A percentile compares a stretch with the other conserved stretches of the same genome.
Evolutionary conservation across 2,888 invertebrate genomes (phyloP).

Genomic region (Nezara viridula): DNA sequence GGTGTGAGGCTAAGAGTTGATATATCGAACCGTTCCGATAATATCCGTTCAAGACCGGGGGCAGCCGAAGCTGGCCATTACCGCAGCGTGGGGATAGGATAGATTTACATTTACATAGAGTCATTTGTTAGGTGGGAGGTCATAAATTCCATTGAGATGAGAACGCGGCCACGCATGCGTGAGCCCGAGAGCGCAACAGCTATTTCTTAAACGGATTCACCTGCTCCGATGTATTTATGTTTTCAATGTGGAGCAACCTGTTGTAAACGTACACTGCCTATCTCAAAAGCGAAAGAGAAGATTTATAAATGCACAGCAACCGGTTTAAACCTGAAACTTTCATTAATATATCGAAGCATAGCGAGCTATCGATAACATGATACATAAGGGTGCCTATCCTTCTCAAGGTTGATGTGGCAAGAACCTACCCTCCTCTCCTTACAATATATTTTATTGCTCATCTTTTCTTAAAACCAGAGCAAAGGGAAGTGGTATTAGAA

Average conservation of each 20-base stretch:
- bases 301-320: not conserved
- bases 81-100: not conserved
- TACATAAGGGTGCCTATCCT: too few relatives aligned
- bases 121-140: not conserved
- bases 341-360: too few relatives aligned
- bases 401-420: too few relatives aligned
- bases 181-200: slow-evolving; percentile 7
- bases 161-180: slow-evolving; percentile 44
- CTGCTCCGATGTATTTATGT: not conserved
- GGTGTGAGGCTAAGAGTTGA: not conserved
- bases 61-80: not conserved
- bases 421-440: too few relatives aligned
- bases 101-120: slow-evolving; percentile 40
- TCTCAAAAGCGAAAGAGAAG: not conserved
- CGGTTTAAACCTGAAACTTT: not conserved
- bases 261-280: not conserved
- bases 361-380: not conserved
- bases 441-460: too few relatives aligned
- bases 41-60: not conserved
- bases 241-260: not conserved
- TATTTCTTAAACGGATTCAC: slow-evolving; percentile 36
- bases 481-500: too few relatives aligned
- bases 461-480: too few relatives aligned
- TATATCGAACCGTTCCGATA: slow-evolving; percentile 7
- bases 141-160: slow-evolving; percentile 44